phyloP scores from a whole-genome alignment of 2,797 vertebrate species.

The Gambelia wislizenii region DNA sequence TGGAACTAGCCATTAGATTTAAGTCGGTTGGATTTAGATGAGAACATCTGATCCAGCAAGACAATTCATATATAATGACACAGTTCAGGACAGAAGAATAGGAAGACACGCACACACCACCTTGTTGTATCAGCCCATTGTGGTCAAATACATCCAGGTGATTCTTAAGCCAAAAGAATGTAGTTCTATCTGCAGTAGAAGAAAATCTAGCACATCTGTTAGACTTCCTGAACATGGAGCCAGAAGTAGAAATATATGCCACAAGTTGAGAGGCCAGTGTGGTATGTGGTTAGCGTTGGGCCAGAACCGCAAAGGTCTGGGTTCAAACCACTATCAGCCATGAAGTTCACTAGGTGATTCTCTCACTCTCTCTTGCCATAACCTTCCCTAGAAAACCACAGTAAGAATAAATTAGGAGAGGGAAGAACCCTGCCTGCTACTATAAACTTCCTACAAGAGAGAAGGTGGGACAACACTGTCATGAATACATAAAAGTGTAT shows the following conservation, averaged over 20 bases:
- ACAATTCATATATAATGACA: background rate
- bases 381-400: background rate
- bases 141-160: background rate
- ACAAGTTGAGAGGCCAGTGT: background rate
- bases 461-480: background rate
- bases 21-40: no score
- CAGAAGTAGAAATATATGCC: background rate
- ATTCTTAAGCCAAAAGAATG: background rate
- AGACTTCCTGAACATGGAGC: background rate
- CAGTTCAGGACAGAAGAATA: background rate
- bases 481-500: no score
- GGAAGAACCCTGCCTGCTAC: background rate
- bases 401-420: background rate
- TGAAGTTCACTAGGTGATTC: background rate
- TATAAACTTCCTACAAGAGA: background rate
- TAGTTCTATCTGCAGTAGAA: background rate
- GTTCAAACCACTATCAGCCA: background rate
- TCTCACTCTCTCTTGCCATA: background rate
- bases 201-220: background rate
- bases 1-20: no score
- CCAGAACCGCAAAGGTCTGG: background rate
- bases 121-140: no score
- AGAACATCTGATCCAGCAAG: background rate
- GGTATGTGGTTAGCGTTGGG: background rate
- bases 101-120: no score